These are phyloP conservation scores for Pseudoips prasinana DNA, from an alignment of 2,888 invertebrate species.

Conservation along the genomic window DNA sequence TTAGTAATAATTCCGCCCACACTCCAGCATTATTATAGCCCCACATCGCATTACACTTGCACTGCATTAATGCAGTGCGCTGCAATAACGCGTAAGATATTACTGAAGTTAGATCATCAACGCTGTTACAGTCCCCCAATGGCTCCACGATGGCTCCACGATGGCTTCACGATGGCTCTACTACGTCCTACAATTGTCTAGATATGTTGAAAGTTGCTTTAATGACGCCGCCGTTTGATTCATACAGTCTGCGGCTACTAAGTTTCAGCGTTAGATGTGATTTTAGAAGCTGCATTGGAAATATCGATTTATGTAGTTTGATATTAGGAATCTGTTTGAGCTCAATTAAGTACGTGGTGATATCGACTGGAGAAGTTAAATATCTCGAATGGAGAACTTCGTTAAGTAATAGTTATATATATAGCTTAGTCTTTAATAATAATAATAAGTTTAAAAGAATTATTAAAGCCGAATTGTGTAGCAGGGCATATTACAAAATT, in stretches of 20 bases:
- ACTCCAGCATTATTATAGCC: constrained; percentile 24
- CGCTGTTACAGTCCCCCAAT: constrained; percentile 47
- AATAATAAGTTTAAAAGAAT: too few relatives aligned
- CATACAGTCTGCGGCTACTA: constrained; percentile 43
- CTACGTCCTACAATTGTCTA: constrained; percentile 36
- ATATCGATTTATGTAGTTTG: constrained; percentile 18
- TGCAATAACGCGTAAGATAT: constrained; percentile 67
- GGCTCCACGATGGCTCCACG: constrained; percentile 45
- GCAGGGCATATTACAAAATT: too few relatives aligned
- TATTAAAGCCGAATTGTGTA: too few relatives aligned
- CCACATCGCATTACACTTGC: constrained; percentile 32
- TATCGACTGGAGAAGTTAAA: too few relatives aligned
- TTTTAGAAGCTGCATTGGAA: constrained; percentile 12
- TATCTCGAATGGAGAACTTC: too few relatives aligned
- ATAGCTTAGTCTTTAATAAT: too few relatives aligned
- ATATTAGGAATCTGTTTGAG: too few relatives aligned
- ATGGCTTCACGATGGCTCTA: constrained; percentile 24
- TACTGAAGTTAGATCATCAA: constrained; percentile 69
- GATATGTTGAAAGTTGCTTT: constrained; percentile 49
- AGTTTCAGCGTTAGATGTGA: constrained; percentile 19
- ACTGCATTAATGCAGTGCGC: constrained; percentile 57
- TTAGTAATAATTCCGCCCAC: constrained; percentile 24
- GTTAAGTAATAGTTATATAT: too few relatives aligned
- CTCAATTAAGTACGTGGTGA: too few relatives aligned
- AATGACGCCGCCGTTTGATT: constrained; percentile 53